Conservation (phyloP, 2,113 vertebrate species). For the Terrapene triunguis region DNA sequence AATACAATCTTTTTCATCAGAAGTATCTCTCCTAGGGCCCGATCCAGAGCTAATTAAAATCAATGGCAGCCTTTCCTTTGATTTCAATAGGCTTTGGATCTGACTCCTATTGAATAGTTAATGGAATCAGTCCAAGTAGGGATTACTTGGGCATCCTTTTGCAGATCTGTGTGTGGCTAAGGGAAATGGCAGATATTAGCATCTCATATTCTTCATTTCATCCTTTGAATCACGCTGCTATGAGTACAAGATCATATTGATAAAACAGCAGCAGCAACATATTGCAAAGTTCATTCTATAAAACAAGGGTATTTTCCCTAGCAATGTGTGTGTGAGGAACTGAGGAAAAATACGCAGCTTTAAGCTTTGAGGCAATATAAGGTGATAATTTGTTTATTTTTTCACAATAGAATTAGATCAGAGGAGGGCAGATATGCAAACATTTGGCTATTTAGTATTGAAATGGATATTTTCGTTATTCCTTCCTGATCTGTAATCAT, state of each 20-base stretch:
- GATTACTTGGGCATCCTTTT: not conserved
- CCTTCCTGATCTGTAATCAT: conserved; percentile 54
- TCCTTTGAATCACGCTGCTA: not conserved
- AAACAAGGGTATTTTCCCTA: not conserved
- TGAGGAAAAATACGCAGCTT: not conserved
- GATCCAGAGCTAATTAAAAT: not conserved
- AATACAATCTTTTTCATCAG: not conserved
- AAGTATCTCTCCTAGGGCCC: not conserved
- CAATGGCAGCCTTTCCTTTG: not conserved
- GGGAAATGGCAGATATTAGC: not conserved
- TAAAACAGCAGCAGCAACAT: not conserved
- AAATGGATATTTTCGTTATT: conserved; percentile 45
- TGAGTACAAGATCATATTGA: not conserved
- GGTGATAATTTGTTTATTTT: conserved; percentile 13
- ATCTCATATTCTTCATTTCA: not conserved
- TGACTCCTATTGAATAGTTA: not conserved
- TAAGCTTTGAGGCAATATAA: not conserved
- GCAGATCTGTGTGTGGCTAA: not conserved
- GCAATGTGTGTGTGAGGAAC: not conserved
- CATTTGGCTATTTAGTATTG: conserved; percentile 39
- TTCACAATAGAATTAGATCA: not conserved
- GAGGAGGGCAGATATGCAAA: not conserved
- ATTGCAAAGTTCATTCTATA: not conserved
- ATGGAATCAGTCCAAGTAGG: not conserved
- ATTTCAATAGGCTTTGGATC: not conserved